A percentile compares a stretch with the other conserved stretches of the same genome.
These are phyloP conservation scores for Drosophila ficusphila DNA, from an alignment of 1,140 invertebrate genomes.

Conservation along the genomic window DNA sequence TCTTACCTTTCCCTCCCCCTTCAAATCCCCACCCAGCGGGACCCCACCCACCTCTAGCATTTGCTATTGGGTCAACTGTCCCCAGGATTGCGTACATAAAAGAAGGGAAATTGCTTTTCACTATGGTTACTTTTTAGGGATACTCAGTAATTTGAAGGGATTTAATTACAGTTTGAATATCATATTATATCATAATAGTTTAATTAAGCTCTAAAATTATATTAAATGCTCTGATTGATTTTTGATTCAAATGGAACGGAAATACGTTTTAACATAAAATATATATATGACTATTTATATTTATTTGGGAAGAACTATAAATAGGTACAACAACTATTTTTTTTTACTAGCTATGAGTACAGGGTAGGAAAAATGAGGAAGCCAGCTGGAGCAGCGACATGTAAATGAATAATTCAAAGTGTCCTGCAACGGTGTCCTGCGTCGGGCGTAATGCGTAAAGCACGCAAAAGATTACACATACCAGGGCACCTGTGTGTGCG, in stretches of 20 bases:
- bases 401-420: slow-evolving; percentile 82
- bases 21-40: not conserved
- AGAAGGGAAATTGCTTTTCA: not conserved
- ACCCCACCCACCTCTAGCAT: slow-evolving; percentile 2
- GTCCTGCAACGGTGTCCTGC: slow-evolving; percentile 77
- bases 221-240: no score
- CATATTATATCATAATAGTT: no score
- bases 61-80: slow-evolving; percentile 57
- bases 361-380: slow-evolving; percentile 2
- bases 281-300: no score
- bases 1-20: not conserved
- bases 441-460: slow-evolving; percentile 75
- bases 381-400: slow-evolving; percentile 30
- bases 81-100: slow-evolving; percentile 50
- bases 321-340: no score
- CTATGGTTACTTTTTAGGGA: not conserved
- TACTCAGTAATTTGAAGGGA: not conserved
- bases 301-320: no score
- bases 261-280: no score
- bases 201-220: no score
- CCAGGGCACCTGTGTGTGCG: slow-evolving; percentile 27
- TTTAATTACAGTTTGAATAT: no score
- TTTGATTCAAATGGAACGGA: no score
- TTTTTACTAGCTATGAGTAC: not conserved
- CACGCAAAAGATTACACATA: slow-evolving; percentile 81